Evolutionary conservation across 2,113 vertebrate species (phyloP), one percentile per base, ranked within the genome.

Genomic region (Spermophilus dauricus): DNA sequence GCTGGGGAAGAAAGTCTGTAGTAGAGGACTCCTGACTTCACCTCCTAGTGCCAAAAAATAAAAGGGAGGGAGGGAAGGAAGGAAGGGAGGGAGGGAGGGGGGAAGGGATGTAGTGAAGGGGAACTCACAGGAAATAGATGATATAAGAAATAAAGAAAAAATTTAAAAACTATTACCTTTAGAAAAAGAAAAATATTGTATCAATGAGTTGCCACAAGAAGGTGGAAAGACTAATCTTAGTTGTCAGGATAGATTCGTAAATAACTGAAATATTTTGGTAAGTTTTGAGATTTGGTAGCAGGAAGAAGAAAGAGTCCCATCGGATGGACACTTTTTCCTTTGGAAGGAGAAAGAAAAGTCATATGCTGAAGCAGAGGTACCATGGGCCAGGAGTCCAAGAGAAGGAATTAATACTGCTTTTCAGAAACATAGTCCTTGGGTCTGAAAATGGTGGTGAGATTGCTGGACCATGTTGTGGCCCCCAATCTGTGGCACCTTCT

Each of bases 281-380:
- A 89, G n/a, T 53, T 76, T 72, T 82, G 92, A 56, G 89, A 95
- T 89, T 63, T n/a, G 92, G 53, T 75, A 73, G 48, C 48, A 82
- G 90, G 63, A 86, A 58, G 70, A 72, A 91, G 78, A 58, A 77
- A 48, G 77, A 45, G 51, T 77, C 87, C 82, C 42, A 65, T 78
- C 17, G 12, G 18, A 18, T 53, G 85, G 61, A 30, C 56, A 0
- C 73, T 81, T 82, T 82, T 89, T 22, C 32, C 86, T 93, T 85
- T 72, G 72, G 77, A 93, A 97, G 91, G 94, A 94, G 87, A 95
- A 83, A 93, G 65, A n/a, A 91, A 69, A 75, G 90, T 56, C 63
- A 11, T 48, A 3, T 18, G 37, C 45, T 56, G n/a, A 81, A 42
- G 42, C 65, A 39, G 53, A 32, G 20, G 30, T 63, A 6, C 3